These are phyloP conservation scores for Cairina moschata DNA, from an alignment of 2,113 vertebrate species.

Conservation along the genomic window DNA sequence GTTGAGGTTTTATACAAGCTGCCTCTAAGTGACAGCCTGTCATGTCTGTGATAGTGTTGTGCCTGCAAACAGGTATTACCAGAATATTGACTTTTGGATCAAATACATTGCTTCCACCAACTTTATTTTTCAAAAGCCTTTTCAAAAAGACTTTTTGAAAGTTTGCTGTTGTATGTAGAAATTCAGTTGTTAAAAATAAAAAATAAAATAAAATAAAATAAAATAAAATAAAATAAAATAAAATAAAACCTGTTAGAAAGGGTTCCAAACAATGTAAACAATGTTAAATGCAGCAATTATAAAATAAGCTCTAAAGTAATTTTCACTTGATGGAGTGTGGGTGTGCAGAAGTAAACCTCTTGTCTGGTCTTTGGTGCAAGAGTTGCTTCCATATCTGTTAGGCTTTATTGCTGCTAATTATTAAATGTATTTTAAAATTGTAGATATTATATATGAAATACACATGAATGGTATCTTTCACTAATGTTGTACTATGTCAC, in stretches of 20 bases:
- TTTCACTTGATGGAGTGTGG: slow-evolving; percentile 61
- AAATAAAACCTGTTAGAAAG: slow-evolving; percentile 37
- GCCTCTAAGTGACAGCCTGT: not conserved
- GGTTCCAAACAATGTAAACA: slow-evolving; percentile 68
- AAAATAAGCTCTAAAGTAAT: slow-evolving; percentile 65
- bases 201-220: not conserved
- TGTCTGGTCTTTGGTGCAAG: slow-evolving; percentile 54
- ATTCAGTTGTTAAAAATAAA: slow-evolving; percentile 19
- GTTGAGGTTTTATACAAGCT: not conserved
- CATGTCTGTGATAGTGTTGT: not conserved
- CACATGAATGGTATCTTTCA: slow-evolving; percentile 34
- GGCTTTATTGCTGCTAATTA: slow-evolving; percentile 66
- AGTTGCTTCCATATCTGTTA: slow-evolving; percentile 63
- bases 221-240: too few relatives aligned
- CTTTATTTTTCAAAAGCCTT: not conserved
- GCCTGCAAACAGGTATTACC: not conserved
- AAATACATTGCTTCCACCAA: not conserved
- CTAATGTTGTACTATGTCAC: slow-evolving; percentile 13
- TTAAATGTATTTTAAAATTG: slow-evolving; percentile 67
- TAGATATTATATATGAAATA: slow-evolving; percentile 55
- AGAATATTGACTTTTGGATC: not conserved
- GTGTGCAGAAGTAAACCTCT: slow-evolving; percentile 59
- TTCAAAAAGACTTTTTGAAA: not conserved
- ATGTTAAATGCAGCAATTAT: slow-evolving; percentile 68
- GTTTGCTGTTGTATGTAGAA: slow-evolving; percentile 20